phyloP scores from a whole-genome alignment of 2,797 vertebrate species.

The Aphelocoma californica region DNA sequence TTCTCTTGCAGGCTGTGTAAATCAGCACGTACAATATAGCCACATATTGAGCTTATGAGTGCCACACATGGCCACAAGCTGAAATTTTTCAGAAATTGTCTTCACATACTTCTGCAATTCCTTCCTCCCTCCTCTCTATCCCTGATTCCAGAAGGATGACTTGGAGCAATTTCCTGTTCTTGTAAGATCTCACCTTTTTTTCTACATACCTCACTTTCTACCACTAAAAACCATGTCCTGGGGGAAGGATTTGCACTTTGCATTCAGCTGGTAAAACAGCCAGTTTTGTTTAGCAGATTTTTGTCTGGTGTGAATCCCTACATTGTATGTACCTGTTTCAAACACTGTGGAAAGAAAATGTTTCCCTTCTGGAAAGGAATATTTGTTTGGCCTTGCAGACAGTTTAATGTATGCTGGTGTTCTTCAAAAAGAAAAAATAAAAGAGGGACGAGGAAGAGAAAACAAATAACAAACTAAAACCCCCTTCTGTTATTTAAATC shows the following conservation, averaged over 20 bases:
- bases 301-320: neutral
- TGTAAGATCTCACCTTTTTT: neutral
- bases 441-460: neutral
- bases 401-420: neutral
- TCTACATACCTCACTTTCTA: neutral
- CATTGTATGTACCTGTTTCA: neutral
- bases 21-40: neutral
- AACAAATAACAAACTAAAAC: neutral
- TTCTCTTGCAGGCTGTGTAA: conserved; percentile 12
- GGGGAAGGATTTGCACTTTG: neutral
- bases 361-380: neutral
- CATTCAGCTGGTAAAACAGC: neutral
- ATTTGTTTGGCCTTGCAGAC: neutral
- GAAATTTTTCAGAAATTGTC: neutral
- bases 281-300: neutral
- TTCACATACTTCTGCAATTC: neutral
- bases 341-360: neutral
- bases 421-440: neutral
- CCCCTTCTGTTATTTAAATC: neutral
- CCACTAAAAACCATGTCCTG: neutral
- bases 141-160: neutral
- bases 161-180: conserved; percentile 20
- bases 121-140: neutral
- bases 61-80: neutral
- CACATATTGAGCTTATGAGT: neutral